phyloP scores from a whole-genome alignment of 2,888 invertebrate species.

The Euphydryas editha region DNA sequence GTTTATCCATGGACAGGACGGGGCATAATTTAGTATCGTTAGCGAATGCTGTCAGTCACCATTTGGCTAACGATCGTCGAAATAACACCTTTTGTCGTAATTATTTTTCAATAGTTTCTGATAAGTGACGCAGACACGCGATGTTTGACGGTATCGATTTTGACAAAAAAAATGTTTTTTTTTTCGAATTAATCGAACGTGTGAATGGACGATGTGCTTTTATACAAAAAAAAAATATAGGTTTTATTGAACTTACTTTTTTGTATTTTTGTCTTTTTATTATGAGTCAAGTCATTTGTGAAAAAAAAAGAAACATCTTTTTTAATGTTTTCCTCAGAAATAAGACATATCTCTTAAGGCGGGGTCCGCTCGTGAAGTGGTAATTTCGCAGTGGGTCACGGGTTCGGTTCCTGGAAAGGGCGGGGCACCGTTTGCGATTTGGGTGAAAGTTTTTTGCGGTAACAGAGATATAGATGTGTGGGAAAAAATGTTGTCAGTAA shows the following conservation, averaged over 20 bases:
- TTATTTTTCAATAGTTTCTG: conserved; percentile 56
- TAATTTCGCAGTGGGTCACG: conserved; percentile 47
- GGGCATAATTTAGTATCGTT: conserved; percentile 65
- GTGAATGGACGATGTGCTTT: neutral
- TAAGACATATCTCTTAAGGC: conserved; percentile 32
- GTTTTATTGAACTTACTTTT: neutral
- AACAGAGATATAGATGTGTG: conserved; percentile 38
- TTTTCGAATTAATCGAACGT: neutral
- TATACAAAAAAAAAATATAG: neutral
- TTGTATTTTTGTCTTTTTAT: neutral
- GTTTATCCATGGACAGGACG: conserved; percentile 56
- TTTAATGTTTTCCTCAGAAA: conserved; percentile 18
- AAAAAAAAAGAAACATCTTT: neutral
- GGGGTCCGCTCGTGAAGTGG: conserved; percentile 40
- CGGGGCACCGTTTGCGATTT: conserved; percentile 49
- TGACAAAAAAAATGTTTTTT: neutral
- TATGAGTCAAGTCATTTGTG: neutral
- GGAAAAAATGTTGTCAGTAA: conserved; percentile 28
- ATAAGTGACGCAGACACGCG: conserved; percentile 44
- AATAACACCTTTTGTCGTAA: conserved; percentile 58
- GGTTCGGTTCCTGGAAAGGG: conserved; percentile 57
- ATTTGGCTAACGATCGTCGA: conserved; percentile 57
- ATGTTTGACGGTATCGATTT: conserved; percentile 25
- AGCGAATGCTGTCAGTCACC: conserved; percentile 61
- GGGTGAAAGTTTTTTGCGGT: conserved; percentile 58